These are phyloP conservation scores for Napeogenes sylphis DNA, from an alignment of 2,888 invertebrate species.

Conservation along the genomic window DNA sequence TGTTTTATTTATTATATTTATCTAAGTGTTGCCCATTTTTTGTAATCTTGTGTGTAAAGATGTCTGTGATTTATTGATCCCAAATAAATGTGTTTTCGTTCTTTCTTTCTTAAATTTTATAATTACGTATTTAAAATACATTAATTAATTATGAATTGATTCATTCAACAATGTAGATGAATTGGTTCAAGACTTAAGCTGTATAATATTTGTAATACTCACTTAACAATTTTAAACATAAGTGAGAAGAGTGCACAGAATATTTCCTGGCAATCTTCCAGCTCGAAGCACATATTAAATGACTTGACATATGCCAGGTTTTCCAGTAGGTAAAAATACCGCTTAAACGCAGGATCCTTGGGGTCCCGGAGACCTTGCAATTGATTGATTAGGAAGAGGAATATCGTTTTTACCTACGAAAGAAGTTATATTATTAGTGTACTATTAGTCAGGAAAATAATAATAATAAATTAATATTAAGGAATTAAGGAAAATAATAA, in stretches of 20 bases:
- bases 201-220: constrained; percentile 48
- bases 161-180: no score
- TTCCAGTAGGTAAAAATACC: constrained; percentile 97
- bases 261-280: constrained; percentile 98
- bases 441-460: background rate
- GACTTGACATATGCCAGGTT: constrained; percentile 98
- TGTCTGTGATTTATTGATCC: no score
- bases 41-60: no score
- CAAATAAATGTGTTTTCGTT: no score
- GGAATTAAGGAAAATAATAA: no score
- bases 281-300: constrained; percentile 98
- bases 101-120: no score
- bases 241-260: constrained; percentile 95
- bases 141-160: no score
- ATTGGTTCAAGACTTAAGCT: no score
- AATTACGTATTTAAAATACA: no score
- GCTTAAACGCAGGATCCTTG: constrained; percentile 97
- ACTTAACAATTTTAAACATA: constrained; percentile 98
- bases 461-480: no score
- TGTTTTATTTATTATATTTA: no score
- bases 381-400: constrained; percentile 96
- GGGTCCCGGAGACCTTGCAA: constrained; percentile 95
- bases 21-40: no score
- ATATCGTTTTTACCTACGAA: constrained; percentile 83
- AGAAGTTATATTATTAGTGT: background rate